Evolutionary conservation across 2,113 vertebrate species (phyloP), one percentile per base, ranked within the genome.

Genomic region (Ptychochromis oligacanthus): DNA sequence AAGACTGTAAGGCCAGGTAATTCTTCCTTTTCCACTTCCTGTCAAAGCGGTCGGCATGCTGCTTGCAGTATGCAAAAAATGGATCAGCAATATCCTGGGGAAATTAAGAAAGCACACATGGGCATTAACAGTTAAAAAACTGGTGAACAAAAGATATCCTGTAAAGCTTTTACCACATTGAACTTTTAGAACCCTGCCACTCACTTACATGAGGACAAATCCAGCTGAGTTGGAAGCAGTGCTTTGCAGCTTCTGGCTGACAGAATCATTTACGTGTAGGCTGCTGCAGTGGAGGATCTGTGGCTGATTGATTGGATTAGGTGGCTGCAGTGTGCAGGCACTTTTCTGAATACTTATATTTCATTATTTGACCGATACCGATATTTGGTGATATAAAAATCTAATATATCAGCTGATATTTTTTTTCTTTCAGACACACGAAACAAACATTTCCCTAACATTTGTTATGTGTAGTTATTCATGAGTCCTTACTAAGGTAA

Each of bases 1-100:
- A 99, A 1, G 98, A 99, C n/a, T 99, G 98, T n/a, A 99, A 94
- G n/a, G 98, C 98, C 95, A 99, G 91, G 89, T 99, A 99, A 93
- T 99, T 99, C 94, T 99, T 99, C 92, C 98, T 95, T 88, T 99
- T 99, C 98, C 98, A 99, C 88, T 99, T 99, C 93, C 98, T 97
- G 96, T 99, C 98, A 93, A 99, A 98, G 84, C 98, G 97, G 93
- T 99, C 98, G 0, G 98, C 98, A 72, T 99, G 98, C 86, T 99
- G 98, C 92, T 99, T 99, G 95, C 98, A 99, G 94, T 99, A 99
- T 75, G 98, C 98, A 93, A 99, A 99, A 92, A 99, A 99, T 4
- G 98, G 98, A 95, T 99, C 98, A n/a, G 98, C 98, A 87, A 99
- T 99, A 85, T 99, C 98, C 98, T 99, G 91, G 13, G 49, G 72